Conservation (phyloP, 1,140 invertebrate species). For the Procambarus virginalis region DNA sequence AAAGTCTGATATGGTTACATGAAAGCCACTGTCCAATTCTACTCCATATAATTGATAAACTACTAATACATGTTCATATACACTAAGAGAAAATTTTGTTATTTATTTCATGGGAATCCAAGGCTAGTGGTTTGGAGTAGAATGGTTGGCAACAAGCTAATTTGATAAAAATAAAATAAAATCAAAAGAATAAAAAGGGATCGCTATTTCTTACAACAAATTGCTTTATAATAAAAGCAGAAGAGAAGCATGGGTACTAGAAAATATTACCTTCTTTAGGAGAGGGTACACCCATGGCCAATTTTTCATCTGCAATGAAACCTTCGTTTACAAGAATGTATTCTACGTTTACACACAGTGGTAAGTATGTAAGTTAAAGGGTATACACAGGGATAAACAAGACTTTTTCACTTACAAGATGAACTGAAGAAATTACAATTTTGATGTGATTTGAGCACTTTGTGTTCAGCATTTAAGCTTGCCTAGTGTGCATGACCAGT, state of each 20-base stretch:
- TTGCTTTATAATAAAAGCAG: not conserved
- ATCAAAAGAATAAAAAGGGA: not conserved
- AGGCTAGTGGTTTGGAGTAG: not conserved
- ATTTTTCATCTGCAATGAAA: conserved; percentile 38
- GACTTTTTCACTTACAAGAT: conserved; percentile 36
- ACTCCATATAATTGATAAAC: not conserved
- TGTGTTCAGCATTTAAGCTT: too few relatives aligned
- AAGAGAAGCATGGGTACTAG: conserved; percentile 18
- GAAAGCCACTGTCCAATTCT: not conserved
- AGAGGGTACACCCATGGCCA: conserved; percentile 42
- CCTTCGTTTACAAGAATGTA: conserved; percentile 22
- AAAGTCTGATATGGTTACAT: not conserved
- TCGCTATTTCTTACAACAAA: not conserved
- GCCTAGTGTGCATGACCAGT: not conserved
- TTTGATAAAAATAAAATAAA: not conserved
- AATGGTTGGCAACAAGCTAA: not conserved
- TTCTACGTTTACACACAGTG: not conserved
- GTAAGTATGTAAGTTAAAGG: not conserved
- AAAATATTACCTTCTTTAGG: conserved; percentile 45
- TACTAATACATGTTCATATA: too few relatives aligned
- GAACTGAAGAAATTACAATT: not conserved
- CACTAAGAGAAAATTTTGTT: not conserved
- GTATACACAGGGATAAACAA: conserved; percentile 22
- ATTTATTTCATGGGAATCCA: not conserved
- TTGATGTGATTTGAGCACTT: not conserved